These are phyloP conservation scores for Gobionotothen gibberifrons DNA, from an alignment of 2,797 vertebrate genomes.

Conservation along the genomic window DNA sequence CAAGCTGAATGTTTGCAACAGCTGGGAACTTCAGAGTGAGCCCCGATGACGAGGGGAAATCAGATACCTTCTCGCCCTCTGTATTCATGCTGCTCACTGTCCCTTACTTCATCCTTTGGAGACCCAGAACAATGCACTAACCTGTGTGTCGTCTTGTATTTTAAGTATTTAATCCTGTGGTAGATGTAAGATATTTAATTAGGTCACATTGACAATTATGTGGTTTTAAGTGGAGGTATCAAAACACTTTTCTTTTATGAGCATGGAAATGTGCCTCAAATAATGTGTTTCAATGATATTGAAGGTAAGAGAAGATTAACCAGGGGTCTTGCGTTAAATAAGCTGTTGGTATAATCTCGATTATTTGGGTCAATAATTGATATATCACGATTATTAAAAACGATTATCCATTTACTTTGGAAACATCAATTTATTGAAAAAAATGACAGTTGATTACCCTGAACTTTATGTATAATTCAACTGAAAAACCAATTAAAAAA, in stretches of 20 bases:
- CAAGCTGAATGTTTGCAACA: constrained; percentile 81
- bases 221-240: neutral
- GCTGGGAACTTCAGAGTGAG: constrained; percentile 73
- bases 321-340: neutral
- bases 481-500: no score
- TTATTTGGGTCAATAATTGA: no score
- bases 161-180: neutral
- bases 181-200: neutral
- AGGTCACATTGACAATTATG: neutral
- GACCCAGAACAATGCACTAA: constrained; percentile 4
- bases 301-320: neutral
- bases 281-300: neutral
- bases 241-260: neutral
- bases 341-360: no score
- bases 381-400: no score
- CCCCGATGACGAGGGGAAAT: constrained; percentile 71
- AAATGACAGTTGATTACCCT: no score
- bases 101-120: constrained; percentile 3
- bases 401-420: no score
- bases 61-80: constrained; percentile 63
- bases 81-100: constrained; percentile 27
- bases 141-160: neutral
- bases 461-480: no score
- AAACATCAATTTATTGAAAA: no score
- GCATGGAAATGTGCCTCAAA: neutral